phyloP scores from a whole-genome alignment of 2,888 invertebrate species.

The Protophormia terraenovae region DNA sequence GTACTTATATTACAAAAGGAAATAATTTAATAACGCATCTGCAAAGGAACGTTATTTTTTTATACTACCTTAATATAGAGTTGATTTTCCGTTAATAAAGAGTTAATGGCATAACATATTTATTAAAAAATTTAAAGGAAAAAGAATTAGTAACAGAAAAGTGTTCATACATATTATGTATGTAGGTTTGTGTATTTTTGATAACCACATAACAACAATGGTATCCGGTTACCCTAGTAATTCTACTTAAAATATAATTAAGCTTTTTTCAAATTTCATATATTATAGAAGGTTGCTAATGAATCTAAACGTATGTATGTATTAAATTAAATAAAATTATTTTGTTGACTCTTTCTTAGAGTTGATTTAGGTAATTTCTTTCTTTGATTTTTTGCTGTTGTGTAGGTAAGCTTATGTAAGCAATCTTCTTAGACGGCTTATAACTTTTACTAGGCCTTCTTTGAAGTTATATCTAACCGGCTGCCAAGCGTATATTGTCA shows the following conservation, averaged over 20 bases:
- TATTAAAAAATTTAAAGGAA: not conserved
- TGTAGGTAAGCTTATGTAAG: no score
- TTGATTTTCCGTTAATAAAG: slow-evolving; percentile 22
- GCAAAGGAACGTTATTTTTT: not conserved
- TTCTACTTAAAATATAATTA: not conserved
- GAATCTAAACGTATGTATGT: not conserved
- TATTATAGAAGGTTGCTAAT: not conserved
- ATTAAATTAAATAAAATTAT: no score
- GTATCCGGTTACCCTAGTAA: not conserved
- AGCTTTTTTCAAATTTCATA: not conserved
- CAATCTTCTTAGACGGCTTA: no score
- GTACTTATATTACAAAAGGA: not conserved
- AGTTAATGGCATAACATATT: not conserved
- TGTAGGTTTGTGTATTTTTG: not conserved
- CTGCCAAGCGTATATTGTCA: no score
- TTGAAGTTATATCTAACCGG: no score
- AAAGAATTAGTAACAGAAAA: not conserved
- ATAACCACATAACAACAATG: not conserved
- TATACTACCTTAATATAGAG: not conserved
- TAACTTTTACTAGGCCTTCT: no score
- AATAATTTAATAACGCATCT: not conserved
- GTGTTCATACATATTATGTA: no score
- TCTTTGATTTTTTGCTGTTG: no score
- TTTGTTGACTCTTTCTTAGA: no score
- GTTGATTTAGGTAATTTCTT: no score